Conservation (phyloP, 1,140 invertebrate species). For the Scaptomyza pallida region DNA sequence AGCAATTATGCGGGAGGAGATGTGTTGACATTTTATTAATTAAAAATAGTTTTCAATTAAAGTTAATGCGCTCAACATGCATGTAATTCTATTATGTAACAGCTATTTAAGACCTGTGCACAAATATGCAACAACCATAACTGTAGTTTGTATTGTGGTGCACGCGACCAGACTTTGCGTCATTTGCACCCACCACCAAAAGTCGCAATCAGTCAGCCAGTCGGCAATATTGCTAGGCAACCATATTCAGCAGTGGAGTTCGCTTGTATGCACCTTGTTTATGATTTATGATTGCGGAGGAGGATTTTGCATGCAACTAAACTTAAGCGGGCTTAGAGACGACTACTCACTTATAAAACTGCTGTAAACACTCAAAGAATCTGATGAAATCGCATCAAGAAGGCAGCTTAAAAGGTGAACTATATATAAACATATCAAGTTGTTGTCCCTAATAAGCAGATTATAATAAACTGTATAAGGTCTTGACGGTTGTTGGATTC, state of each 20-base stretch:
- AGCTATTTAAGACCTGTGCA: conserved; percentile 18
- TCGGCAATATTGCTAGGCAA: conserved; percentile 4
- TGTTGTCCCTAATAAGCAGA: neutral
- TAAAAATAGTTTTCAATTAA: conserved; percentile 81
- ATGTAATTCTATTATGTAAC: conserved; percentile 67
- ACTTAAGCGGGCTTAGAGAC: neutral
- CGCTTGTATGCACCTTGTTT: neutral
- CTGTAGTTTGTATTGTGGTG: no score
- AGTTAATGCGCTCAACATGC: conserved; percentile 77
- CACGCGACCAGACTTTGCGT: neutral
- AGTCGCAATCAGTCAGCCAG: conserved; percentile 7
- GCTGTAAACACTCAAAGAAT: neutral
- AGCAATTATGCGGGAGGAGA: conserved; percentile 60
- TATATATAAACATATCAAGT: neutral
- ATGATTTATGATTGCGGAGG: neutral
- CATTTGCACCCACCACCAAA: conserved; percentile 3
- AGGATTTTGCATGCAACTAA: neutral
- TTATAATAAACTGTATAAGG: no score
- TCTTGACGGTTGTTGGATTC: neutral
- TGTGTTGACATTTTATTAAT: conserved; percentile 78
- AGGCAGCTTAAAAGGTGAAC: neutral
- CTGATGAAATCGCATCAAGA: neutral
- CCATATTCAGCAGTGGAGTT: neutral
- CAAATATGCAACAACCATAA: conserved; percentile 24
- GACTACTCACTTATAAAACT: neutral